Evolutionary conservation across 2,113 vertebrate species (phyloP), one percentile per base, ranked within the genome.

Genomic region (Equus quagga): DNA sequence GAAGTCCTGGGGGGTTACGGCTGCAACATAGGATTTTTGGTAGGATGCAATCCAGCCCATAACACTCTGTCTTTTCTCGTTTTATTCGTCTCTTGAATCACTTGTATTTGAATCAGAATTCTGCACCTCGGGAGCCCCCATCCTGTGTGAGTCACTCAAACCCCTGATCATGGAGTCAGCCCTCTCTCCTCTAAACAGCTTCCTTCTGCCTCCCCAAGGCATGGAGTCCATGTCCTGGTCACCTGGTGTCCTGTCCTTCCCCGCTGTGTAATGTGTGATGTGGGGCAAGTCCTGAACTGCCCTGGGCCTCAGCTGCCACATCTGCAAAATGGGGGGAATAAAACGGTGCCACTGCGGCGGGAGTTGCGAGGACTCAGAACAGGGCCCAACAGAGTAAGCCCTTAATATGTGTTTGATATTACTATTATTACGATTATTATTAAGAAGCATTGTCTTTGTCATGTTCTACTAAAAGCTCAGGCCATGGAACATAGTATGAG

Each of bases 361-460:
- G 51, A 51, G 36, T 18, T 21, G 41, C 36, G 70, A 41, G 36
- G 56, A 84, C 36, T 41, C 41, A 10, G 46, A 33, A 31, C 54
- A 28, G 33, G 14, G 0, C 67, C 44, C 14, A 5, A 12, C 15
- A 18, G 82, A 26, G 58, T 28, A 7, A 54, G n/a, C 26, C 26
- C 10, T 5, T 31, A 11, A 0, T 33, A 5, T 3, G 2, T 3
- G 11, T 67, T 10, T 3, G 19, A 11, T 23, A 6, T 15, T 15
- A 64, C 44, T 8, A 44, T n/a, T 54, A 54, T 54, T 13, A 54
- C 15, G 14, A 54, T 54, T 13, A 54, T 54, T 13, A 54, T 54
- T 54, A 54, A 54, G 51, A 21, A 3, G 36, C 18, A 49, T 33
- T 65, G 80, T 8, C 58, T 19, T 44, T 2, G 41, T 46, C 18